Evolutionary conservation across 1,140 invertebrate species (phyloP).

Genomic region (Callitettix versicolor): DNA sequence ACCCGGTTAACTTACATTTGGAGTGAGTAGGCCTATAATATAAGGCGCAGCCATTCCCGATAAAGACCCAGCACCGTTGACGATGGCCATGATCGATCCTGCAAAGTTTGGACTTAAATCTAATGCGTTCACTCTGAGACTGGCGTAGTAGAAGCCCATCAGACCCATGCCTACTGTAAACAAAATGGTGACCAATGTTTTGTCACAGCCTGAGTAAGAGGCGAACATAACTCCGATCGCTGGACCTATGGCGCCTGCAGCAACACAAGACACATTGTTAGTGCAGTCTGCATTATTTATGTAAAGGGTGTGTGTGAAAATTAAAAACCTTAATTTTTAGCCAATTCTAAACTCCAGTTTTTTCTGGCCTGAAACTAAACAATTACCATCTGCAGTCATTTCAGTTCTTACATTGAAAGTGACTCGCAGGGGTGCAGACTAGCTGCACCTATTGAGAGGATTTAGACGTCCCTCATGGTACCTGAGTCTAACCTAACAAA

Average conservation of each 20-base stretch:
- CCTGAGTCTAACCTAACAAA: too few species aligned
- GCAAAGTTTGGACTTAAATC: conserved; percentile 70
- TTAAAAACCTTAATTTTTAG: conserved; percentile 15
- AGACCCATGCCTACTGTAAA: conserved; percentile 57
- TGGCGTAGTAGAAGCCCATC: conserved; percentile 54
- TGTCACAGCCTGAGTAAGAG: conserved; percentile 48
- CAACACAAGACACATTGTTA: too few species aligned
- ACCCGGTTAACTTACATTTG: conserved; percentile 56
- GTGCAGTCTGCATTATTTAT: too few species aligned
- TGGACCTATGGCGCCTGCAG: conserved; percentile 56
- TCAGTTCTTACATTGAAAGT: too few species aligned
- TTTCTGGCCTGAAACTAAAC: too few species aligned
- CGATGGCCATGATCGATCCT: conserved; percentile 65
- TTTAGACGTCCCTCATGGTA: too few species aligned
- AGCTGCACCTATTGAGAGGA: too few species aligned
- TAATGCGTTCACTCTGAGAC: conserved; percentile 61
- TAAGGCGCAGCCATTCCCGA: conserved; percentile 64
- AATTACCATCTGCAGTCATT: too few species aligned
- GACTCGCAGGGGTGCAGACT: too few species aligned
- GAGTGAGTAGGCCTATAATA: conserved; percentile 61
- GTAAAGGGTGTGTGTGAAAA: background rate
- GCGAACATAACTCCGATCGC: conserved; percentile 66
- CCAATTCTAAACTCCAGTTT: conserved; percentile 3
- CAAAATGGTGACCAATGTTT: conserved; percentile 46
- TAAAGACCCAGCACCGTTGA: conserved; percentile 64